Conservation (phyloP, 2,888 invertebrate species). For the Dasypogon diadema region DNA sequence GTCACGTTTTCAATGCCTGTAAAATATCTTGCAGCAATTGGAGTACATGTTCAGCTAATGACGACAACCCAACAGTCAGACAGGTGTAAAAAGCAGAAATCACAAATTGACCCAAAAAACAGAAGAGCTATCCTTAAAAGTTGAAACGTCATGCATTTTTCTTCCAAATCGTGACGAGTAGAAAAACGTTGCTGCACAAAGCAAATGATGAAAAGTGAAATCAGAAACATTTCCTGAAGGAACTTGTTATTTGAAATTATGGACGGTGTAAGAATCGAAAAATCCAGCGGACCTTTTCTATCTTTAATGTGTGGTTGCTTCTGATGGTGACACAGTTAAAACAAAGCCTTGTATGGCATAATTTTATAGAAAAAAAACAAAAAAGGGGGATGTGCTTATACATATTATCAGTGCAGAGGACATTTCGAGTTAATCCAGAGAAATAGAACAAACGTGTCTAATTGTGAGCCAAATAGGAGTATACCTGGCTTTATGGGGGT, state of each 20-base stretch:
- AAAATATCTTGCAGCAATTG: background rate
- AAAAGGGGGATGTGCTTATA: conserved; percentile 11
- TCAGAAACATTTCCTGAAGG: conserved; percentile 6
- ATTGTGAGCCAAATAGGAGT: conserved; percentile 56
- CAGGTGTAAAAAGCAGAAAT: conserved; percentile 33
- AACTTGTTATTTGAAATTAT: conserved; percentile 6
- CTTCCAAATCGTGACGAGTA: conserved; percentile 6
- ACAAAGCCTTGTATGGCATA: conserved; percentile 19
- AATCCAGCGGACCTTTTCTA: background rate
- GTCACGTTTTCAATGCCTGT: background rate
- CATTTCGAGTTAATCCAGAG: conserved; percentile 57
- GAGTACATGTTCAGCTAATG: background rate
- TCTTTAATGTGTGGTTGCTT: background rate
- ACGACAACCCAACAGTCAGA: background rate
- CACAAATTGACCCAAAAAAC: conserved; percentile 37
- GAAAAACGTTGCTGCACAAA: background rate
- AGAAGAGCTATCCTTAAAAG: background rate
- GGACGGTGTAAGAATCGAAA: background rate
- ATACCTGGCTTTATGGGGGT: conserved; percentile 41
- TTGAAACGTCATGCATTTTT: background rate
- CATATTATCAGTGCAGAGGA: conserved; percentile 37
- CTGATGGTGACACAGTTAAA: conserved; percentile 17
- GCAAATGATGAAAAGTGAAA: conserved; percentile 32
- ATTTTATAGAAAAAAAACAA: conserved; percentile 10
- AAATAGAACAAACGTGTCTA: conserved; percentile 59